Percentiles rank a stretch among this genome's conserved stretches.
These are phyloP conservation scores for Neomorphus geoffroyi DNA, from an alignment of 2,797 vertebrate species.

Conservation along the genomic window DNA sequence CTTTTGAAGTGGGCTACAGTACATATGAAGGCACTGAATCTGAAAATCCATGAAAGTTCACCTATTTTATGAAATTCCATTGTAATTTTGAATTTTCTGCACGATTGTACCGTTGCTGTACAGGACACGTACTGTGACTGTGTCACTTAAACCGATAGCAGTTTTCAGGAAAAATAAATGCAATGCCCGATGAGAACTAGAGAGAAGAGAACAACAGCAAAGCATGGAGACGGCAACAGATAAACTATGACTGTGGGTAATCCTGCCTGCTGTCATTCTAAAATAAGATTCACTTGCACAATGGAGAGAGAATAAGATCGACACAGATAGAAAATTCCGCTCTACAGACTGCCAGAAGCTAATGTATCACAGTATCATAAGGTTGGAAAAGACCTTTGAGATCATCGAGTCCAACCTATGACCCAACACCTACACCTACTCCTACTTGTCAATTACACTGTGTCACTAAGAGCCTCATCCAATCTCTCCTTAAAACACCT, in stretches of 20 bases:
- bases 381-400: no score
- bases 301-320: neutral
- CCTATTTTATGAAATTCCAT: neutral
- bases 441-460: no score
- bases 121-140: neutral
- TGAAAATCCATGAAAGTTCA: neutral
- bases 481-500: no score
- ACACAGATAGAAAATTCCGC: rapidly evolving
- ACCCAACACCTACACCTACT: no score
- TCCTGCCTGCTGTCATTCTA: neutral
- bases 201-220: neutral
- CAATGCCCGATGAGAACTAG: neutral
- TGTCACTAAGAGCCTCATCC: no score
- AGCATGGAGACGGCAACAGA: neutral
- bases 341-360: neutral
- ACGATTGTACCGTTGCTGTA: neutral
- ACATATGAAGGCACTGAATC: neutral
- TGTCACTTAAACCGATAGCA: neutral
- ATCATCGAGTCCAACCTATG: no score
- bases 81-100: neutral
- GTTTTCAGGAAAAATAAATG: neutral
- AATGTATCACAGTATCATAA: no score
- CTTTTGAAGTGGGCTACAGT: neutral
- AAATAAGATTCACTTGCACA: neutral
- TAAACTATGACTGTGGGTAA: neutral